Base-by-base conservation (phyloP, 2,113 vertebrate species). In the Pachyramphus minor region DNA sequence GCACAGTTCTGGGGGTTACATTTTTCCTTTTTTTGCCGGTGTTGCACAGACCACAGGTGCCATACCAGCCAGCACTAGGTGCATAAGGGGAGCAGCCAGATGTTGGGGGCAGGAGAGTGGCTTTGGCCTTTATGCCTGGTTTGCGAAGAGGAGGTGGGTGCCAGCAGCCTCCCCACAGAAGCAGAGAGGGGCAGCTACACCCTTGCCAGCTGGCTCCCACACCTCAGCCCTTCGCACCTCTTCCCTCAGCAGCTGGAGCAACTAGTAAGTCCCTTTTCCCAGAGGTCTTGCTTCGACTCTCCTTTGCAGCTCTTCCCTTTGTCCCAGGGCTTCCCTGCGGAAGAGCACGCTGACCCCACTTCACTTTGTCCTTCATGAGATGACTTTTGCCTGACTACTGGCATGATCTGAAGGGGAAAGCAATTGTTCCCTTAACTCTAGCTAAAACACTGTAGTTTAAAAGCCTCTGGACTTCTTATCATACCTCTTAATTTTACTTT, bases 21-120 rank as follows among this genome's bases (percentile, higher is more conserved):
- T 21, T 80, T 92, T 58, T 19, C 10, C 8, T 25, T 84, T 85
- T 77, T 53, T 30, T 4, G 1, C 25, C 50, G 27, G 13, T 21
- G 8, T 45, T 24, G 24, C 41, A 69, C 31, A 80, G 28, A n/a
- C n/a, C 17, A 9, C 9, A 45, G 0, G 0, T 67, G 17, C 37
- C 12, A 19, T 0, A 0, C 16, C 59, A 79, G 41, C 19, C 33
- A 73, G 33, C n/a, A 69, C 49, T 4, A 44, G 49, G 49, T 1
- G 1, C 20, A 14, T 16, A n/a, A 68, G n/a, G 8, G 59, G 64
- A 72, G 39, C 14, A 76, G 22, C 5, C 2, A 9, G 21, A 11
- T 58, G 28, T 22, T 28, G 67, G 3, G n/a, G 20, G 19, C 24
- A 79, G 44, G 62, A 52, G 21, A 50, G 42, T 0, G 1, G 10